Evolutionary conservation across 2,797 vertebrate species (phyloP), one percentile per base, ranked within the genome.

Genomic region (Nannoperca australis): DNA sequence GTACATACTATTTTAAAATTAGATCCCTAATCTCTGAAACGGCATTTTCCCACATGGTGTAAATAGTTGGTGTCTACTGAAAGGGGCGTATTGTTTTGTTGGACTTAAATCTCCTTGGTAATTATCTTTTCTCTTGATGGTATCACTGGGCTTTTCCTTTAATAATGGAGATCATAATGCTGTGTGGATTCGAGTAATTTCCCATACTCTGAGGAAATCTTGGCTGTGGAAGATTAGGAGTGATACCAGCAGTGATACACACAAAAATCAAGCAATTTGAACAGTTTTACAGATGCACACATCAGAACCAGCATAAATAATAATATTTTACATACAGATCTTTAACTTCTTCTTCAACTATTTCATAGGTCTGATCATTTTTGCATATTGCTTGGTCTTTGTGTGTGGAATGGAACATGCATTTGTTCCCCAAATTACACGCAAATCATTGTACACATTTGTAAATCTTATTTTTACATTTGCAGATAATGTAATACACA

Each of bases 101-200:
- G 78, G 72, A 78, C 81, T 79, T 87, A 87, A 85, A 86, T 90
- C 85, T 89, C 90, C 54, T 18, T 58, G 71, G 84, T 85, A 92
- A 92, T 93, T 86, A 90, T 87, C 78, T 78, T 60, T 51, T 79
- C 83, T 87, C 85, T 85, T 79, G 76, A 88, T 88, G 87, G 81
- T 84, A 86, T 93, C 84, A 44, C 68, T 76, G 83, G 81, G 89
- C 72, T 85, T 86, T 70, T 82, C 56, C 75, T 86, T 90, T 89
- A 89, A 91, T 92, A 91, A 89, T 88, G 82, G 77, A 85, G 69
- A 91, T 85, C 76, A 87, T 90, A 89, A 90, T 73, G 78, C 45
- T 76, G 53, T 59, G 49, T 58, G 22, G 89, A 88, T 73, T 70
- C 77, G 70, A 89, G 81, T 85, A 22, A 67, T 91, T 88, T 89